Evolutionary conservation across 2,888 invertebrate genomes (phyloP).

Genomic region (Protophormia terraenovae): DNA sequence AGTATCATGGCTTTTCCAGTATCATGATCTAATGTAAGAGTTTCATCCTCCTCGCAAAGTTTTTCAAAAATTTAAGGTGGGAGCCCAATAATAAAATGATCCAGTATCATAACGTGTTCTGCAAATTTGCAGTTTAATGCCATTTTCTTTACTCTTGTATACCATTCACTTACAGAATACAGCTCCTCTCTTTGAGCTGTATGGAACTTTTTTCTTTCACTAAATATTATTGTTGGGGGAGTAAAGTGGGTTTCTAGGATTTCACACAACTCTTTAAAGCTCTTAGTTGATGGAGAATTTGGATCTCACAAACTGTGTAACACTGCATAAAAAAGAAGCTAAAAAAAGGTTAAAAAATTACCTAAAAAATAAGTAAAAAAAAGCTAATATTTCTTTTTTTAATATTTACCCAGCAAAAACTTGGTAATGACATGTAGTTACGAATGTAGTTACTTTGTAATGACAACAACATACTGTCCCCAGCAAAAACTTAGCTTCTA

Average conservation of each 20-base stretch:
- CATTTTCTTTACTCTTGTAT: conserved; percentile 10
- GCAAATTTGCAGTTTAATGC: conserved; percentile 27
- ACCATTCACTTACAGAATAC: conserved; percentile 6
- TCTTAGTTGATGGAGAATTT: neutral
- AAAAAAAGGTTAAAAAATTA: too few species aligned
- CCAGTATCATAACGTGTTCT: neutral
- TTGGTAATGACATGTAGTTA: too few species aligned
- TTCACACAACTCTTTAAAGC: neutral
- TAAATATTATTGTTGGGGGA: conserved; percentile 5
- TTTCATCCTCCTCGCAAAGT: conserved; percentile 35
- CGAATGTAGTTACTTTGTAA: too few species aligned
- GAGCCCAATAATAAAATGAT: conserved; percentile 20
- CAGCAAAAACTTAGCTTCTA: too few species aligned
- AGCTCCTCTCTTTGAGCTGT: neutral
- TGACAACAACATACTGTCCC: too few species aligned
- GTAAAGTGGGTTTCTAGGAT: neutral
- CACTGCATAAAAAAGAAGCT: neutral
- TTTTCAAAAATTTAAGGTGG: conserved; percentile 21
- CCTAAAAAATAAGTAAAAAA: too few species aligned
- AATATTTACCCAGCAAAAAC: too few species aligned
- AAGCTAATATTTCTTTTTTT: too few species aligned
- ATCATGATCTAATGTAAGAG: neutral
- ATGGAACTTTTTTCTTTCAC: conserved; percentile 33
- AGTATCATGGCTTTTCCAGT: conserved; percentile 25
- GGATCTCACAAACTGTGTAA: neutral